Base-by-base conservation (phyloP, 1,140 invertebrate genomes). In the Drosophila sulfurigaster region DNA sequence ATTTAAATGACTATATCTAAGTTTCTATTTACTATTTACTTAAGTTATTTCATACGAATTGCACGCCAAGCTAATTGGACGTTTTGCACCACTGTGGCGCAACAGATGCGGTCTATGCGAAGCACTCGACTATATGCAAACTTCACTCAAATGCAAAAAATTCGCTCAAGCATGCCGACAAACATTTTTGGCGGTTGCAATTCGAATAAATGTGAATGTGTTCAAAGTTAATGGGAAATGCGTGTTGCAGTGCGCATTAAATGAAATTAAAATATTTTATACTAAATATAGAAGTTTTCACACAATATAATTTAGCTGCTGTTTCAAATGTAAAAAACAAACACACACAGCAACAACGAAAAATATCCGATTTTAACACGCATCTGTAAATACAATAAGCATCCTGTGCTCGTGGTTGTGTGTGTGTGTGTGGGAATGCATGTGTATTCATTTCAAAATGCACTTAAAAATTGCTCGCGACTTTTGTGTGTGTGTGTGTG, bases 211-310 rank as follows among this genome's bases (percentile, higher is more conserved):
- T 63, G 13, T 52, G 32, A 63, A n/a, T 63, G 13, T 52, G 32
- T 41, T 30, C 49, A 68, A 41, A 38, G 49, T 54, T 73, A 87
- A 88, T 88, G 82, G 79, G 54, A 79, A 86, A 82, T 64, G 56
- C 79, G 54, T 87, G 82, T 86, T 72, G 57, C 28, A 67, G 52
- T 51, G 25, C 16, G 65, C 76, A 79, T 70, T 74, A 54, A 85
- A 78, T 78, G 46, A 62, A 57, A 54, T n/a, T 41, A 43, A 64
- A 54, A 62, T 67, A 48, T 51, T 49, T 54, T 41, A 7, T 13
- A n/a, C n/a, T n/a, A 43, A 54, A 56, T 30, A 38, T 25, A 54
- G 35, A 54, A 43, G 16, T 45, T 52, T 52, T 20, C 20, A 25
- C 20, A 25, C 20, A 25, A 25, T 25, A 25, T 25, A 25, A 25